Conservation (phyloP, 2,797 vertebrate genomes). For the Gobio occitaniae region DNA sequence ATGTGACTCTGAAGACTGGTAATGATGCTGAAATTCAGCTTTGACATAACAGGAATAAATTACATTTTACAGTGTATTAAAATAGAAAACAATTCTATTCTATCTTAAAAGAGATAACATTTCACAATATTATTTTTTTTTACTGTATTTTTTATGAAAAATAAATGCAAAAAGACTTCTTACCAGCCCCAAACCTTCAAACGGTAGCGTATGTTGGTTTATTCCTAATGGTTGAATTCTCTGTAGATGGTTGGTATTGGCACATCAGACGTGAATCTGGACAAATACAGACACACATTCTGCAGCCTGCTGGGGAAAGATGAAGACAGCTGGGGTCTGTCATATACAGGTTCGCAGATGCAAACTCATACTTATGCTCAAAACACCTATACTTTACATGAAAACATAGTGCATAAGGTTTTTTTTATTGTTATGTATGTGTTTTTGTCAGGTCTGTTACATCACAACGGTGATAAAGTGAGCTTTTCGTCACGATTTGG, state of each 20-base stretch:
- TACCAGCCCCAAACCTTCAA: neutral
- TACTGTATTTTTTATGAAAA: neutral
- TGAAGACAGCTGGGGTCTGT: slow-evolving; percentile 96
- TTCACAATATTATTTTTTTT: neutral
- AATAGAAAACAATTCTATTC: neutral
- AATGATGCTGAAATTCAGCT: neutral
- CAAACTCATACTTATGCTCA: neutral
- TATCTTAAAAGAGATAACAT: neutral
- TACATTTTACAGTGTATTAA: neutral
- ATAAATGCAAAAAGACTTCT: neutral
- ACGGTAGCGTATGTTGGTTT: neutral
- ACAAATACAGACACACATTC: slow-evolving; percentile 95
- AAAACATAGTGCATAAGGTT: neutral
- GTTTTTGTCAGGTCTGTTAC: slow-evolving; percentile 85
- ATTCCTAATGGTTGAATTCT: neutral
- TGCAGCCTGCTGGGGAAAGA: slow-evolving; percentile 96
- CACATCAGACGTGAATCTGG: slow-evolving; percentile 91
- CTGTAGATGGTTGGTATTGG: slow-evolving; percentile 96
- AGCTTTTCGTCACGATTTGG: slow-evolving; percentile 94
- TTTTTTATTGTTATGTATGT: neutral
- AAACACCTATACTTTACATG: neutral
- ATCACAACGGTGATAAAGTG: slow-evolving; percentile 94
- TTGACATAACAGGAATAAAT: neutral
- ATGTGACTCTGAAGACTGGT: neutral
- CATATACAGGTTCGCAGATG: slow-evolving; percentile 85